These are phyloP conservation scores for Eulithis prunata DNA, from an alignment of 2,888 invertebrate genomes.

Conservation along the genomic window DNA sequence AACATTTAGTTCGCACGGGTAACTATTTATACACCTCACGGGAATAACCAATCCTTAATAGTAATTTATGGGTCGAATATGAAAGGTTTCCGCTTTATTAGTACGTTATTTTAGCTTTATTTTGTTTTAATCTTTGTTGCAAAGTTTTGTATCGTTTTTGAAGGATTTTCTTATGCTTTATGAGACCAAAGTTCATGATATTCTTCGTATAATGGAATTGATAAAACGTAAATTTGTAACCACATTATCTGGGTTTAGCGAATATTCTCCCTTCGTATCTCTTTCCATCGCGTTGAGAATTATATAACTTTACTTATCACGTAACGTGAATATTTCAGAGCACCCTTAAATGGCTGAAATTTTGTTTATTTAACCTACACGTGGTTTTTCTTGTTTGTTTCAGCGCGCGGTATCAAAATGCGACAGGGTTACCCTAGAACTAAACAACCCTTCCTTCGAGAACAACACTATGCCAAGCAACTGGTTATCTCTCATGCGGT, in stretches of 20 bases:
- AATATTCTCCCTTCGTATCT: no score
- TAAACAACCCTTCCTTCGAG: constrained; percentile 56
- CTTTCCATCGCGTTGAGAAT: no score
- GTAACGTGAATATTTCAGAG: not conserved
- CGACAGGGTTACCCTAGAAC: constrained; percentile 50
- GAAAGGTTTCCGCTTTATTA: constrained; percentile 20
- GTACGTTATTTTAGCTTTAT: constrained; percentile 1
- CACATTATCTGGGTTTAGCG: no score
- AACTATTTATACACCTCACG: constrained; percentile 23
- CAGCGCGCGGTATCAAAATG: constrained; percentile 61
- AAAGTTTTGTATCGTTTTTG: no score
- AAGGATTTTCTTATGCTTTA: no score
- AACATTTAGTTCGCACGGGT: constrained; percentile 25
- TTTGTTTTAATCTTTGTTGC: not conserved
- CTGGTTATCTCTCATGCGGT: constrained; percentile 59
- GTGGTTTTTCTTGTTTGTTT: constrained; percentile 41
- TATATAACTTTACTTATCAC: no score
- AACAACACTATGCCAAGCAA: constrained; percentile 58
- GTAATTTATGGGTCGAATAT: constrained; percentile 26
- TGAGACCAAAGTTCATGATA: no score
- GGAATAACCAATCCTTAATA: constrained; percentile 22
- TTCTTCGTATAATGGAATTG: no score
- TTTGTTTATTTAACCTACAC: not conserved
- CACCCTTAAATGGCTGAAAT: no score
- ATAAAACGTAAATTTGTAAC: no score